Evolutionary conservation across 2,797 vertebrate genomes (phyloP).

Genomic region (Pelochelys cantorii): DNA sequence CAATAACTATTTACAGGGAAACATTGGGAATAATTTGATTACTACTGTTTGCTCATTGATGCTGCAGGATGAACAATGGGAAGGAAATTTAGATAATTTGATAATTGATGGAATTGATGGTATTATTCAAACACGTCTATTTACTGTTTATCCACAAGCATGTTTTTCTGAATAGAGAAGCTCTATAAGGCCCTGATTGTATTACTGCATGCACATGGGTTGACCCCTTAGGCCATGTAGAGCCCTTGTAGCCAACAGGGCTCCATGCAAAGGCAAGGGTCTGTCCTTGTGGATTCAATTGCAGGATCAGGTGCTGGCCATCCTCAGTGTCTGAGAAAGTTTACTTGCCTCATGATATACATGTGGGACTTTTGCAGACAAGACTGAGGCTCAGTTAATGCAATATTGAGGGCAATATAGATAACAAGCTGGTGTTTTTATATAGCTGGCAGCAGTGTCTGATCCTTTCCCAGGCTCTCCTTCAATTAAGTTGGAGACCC

Average conservation of each 20-base stretch:
- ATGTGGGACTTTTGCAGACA: neutral
- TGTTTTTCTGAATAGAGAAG: slow-evolving; percentile 6
- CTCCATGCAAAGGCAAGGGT: neutral
- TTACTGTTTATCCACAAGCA: neutral
- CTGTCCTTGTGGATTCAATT: too few relatives aligned
- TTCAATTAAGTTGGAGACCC: too few relatives aligned
- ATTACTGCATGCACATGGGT: neutral
- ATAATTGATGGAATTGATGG: neutral
- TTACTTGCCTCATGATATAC: neutral
- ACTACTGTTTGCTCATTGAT: neutral
- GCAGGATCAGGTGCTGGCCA: neutral
- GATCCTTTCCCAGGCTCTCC: too few relatives aligned
- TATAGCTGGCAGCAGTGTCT: too few relatives aligned
- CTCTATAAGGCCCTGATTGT: neutral
- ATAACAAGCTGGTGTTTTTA: neutral
- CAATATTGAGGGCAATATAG: neutral
- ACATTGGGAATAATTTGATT: neutral
- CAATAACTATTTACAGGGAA: neutral
- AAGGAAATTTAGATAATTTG: neutral
- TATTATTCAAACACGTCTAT: neutral
- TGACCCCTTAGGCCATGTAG: neutral
- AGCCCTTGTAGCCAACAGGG: neutral
- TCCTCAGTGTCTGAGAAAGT: neutral
- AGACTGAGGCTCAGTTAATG: neutral
- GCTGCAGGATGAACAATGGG: neutral